Conservation (phyloP, 92 coral and sea anemone genomes). For the Hydrozoanthus gracilis region DNA sequence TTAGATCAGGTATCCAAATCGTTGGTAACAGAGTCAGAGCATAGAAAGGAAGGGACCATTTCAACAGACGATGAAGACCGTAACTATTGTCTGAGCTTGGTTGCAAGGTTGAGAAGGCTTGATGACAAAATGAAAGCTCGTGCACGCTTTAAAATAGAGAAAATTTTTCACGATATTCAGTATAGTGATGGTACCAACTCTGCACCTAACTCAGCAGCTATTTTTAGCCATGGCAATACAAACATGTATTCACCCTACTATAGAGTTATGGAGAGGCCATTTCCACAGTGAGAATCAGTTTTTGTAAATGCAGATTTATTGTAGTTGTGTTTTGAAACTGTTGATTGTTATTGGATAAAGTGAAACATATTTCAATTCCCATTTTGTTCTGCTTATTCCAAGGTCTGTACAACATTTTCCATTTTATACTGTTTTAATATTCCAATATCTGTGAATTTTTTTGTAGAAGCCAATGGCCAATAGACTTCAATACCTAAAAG, state of each 20-base stretch:
- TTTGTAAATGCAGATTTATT: neutral
- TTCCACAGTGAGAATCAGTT: slow-evolving; percentile 19
- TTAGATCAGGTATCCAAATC: slow-evolving; percentile 42
- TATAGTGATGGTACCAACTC: slow-evolving; percentile 21
- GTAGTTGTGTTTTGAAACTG: slow-evolving; percentile 7
- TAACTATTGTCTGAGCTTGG: slow-evolving; percentile 37
- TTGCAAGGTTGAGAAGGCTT: slow-evolving; percentile 39
- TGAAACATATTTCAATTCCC: neutral
- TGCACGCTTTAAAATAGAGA: slow-evolving; percentile 28
- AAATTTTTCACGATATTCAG: slow-evolving; percentile 12
- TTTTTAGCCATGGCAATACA: neutral
- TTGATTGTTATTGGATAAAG: slow-evolving; percentile 16
- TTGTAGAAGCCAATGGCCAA: slow-evolving; percentile 11
- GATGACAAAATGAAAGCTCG: slow-evolving; percentile 26
- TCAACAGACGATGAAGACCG: slow-evolving; percentile 17
- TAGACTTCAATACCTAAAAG: slow-evolving; percentile 6
- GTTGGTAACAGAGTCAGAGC: slow-evolving; percentile 27
- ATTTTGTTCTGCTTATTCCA: neutral
- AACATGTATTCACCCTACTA: slow-evolving; percentile 33
- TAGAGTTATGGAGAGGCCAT: slow-evolving; percentile 1
- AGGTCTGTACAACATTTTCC: slow-evolving; percentile 12
- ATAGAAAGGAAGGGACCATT: neutral
- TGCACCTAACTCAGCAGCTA: slow-evolving; percentile 23
- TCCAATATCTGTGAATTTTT: neutral
- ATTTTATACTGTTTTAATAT: neutral